Evolutionary conservation across 2,888 invertebrate genomes (phyloP), one percentile per base, ranked within the genome.

Genomic region (Cryptosula pallasiana): DNA sequence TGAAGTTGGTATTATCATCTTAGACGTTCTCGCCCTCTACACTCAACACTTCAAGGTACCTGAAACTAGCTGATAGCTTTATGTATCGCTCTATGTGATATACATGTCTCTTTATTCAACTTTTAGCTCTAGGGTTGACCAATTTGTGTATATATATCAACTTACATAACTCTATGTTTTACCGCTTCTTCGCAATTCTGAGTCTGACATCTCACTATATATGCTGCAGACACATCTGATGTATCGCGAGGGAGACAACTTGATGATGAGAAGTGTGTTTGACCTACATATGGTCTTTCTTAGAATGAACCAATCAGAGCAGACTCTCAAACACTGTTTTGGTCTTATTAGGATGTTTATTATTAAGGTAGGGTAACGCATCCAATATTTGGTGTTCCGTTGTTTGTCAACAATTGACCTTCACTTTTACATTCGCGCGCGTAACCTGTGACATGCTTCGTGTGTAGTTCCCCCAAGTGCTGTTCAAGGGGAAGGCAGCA

Each of bases 311-410:
- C 96, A 96, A 82, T 95, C 95, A 69, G 96, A 97, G 84, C 90
- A 89, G 1, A 87, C 97, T 69, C 91, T 94, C 77, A 91, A 91
- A 78, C 96, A 97, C 81, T 90, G 95, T 27, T 95, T 97, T 84
- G 95, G 95, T 0, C 92, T 94, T 0, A 86, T 97, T 70, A 88
- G 96, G 76, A 92, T 94, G 0, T 96, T 95, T 81, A 92, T 97
- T 73, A 95, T 78, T 76, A 83, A 83, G 79, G 83, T 83, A 73
- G 5, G 63, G n/a, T n/a, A n/a, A n/a, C n/a, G n/a, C n/a, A n/a
- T n/a, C n/a, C n/a, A n/a, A n/a, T n/a, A n/a, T n/a, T n/a, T n/a
- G n/a, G n/a, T n/a, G n/a, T n/a, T n/a, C n/a, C n/a, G n/a, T n/a
- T n/a, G n/a, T n/a, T n/a, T n/a, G n/a, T n/a, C n/a, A n/a, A n/a